phyloP scores from a whole-genome alignment of 92 coral and sea anemone genomes.

The Nematostella vectensis region DNA sequence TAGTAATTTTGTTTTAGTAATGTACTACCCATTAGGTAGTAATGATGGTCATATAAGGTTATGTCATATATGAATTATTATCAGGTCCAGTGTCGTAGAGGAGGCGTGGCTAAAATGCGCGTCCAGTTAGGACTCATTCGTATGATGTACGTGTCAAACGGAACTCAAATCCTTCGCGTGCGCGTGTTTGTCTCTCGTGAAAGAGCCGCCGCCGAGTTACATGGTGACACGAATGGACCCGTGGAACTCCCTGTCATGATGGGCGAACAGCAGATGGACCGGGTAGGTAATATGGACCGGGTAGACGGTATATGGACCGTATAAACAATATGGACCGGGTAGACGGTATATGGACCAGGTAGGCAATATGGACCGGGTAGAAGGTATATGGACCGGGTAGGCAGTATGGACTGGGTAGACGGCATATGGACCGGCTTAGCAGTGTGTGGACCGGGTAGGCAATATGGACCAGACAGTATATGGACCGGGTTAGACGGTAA shows the following conservation, averaged over 20 bases:
- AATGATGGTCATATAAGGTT: too few relatives aligned
- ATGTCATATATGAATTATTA: too few relatives aligned
- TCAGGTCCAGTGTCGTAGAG: conserved; percentile 45
- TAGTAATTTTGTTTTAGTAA: too few relatives aligned
- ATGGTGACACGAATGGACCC: conserved; percentile 64
- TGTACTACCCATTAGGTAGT: too few relatives aligned
- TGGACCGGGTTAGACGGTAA: too few relatives aligned
- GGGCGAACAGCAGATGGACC: conserved; percentile 35
- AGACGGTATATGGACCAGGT: conserved; percentile 33
- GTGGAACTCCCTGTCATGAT: conserved; percentile 44
- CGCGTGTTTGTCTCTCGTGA: conserved; percentile 71
- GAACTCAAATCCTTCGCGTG: conserved; percentile 43
- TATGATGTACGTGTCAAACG: conserved; percentile 53
- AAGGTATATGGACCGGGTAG: background rate
- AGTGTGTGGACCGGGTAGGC: too few relatives aligned
- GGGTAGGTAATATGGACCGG: conserved; percentile 19
- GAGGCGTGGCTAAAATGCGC: conserved; percentile 45
- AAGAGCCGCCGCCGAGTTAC: conserved; percentile 59
- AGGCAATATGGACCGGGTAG: background rate
- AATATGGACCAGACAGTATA: too few relatives aligned
- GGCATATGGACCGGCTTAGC: conserved; percentile 32
- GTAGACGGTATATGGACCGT: background rate
- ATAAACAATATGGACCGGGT: too few relatives aligned
- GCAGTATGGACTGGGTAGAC: too few relatives aligned
- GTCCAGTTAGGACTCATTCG: conserved; percentile 33